A percentile compares a stretch with the other conserved stretches of the same genome.
Conservation (phyloP, 2,888 invertebrate species). For the Biston betularia region DNA sequence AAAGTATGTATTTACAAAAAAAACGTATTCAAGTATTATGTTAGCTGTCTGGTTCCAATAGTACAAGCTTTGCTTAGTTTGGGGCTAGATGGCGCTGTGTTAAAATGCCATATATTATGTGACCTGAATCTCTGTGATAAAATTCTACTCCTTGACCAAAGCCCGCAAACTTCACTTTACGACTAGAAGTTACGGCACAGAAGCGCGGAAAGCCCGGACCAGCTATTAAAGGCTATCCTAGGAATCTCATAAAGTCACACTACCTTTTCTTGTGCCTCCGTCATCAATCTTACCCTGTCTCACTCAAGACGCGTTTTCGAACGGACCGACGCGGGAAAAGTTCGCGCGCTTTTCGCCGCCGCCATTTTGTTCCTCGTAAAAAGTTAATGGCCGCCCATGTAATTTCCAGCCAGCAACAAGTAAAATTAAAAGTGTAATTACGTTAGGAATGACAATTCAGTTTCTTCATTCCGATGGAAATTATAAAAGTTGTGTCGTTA, state of each 20-base stretch:
- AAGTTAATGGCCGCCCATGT: slow-evolving; percentile 75
- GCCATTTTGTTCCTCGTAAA: slow-evolving; percentile 82
- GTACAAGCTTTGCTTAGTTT: no score
- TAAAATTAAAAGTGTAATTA: slow-evolving; percentile 79
- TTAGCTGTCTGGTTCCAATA: no score
- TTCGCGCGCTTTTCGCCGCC: slow-evolving; percentile 61
- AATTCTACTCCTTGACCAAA: slow-evolving; percentile 42
- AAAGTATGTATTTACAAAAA: no score
- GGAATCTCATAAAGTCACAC: slow-evolving; percentile 68
- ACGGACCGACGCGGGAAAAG: slow-evolving; percentile 42
- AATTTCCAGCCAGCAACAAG: slow-evolving; percentile 79
- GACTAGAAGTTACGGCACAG: slow-evolving; percentile 73
- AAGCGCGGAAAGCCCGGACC: slow-evolving; percentile 67
- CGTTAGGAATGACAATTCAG: slow-evolving; percentile 55
- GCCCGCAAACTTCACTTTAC: slow-evolving; percentile 70
- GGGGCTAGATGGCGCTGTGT: no score
- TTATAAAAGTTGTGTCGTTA: slow-evolving; percentile 35
- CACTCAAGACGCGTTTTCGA: slow-evolving; percentile 55
- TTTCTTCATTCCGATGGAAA: slow-evolving; percentile 39
- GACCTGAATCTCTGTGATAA: not conserved
- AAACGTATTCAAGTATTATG: no score
- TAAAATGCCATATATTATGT: no score
- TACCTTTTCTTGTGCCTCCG: slow-evolving; percentile 44
- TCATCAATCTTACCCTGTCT: slow-evolving; percentile 50
- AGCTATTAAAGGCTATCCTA: slow-evolving; percentile 79